Evolutionary conservation across 2,113 vertebrate genomes (phyloP), one percentile per base, ranked within the genome.

Genomic region (Carassius carassius): DNA sequence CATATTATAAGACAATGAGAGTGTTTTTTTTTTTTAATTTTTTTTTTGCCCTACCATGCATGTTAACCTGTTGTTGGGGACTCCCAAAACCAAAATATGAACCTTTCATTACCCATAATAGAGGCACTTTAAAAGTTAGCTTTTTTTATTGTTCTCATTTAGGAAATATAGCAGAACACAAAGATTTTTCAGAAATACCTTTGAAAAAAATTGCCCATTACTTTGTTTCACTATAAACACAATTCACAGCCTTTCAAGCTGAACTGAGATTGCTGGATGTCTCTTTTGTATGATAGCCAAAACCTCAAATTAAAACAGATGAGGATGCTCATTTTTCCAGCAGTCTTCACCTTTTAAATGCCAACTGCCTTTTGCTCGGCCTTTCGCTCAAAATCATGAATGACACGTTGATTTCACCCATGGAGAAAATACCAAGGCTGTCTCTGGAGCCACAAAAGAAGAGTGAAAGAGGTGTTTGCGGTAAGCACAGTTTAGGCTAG

Each of bases 401-500:
- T 92, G 91, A 92, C 89, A 84, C 90, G 91, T 92, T 92, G 92
- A 92, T 93, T 91, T 92, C 91, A 87, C 88, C 92, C 81, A 90
- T 91, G 90, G 90, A 93, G 90, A 93, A 90, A 93, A 90, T 89
- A 89, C 91, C 90, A 91, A 91, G 91, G 90, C 81, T 89, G 90
- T 90, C 92, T 88, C 86, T 89, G 92, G 92, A 89, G 91, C 93
- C 86, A 91, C 89, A 91, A 86, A 65, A 92, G 93, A 94, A 93
- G 93, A 92, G 92, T 90, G 92, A 94, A 93, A 94, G 93, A 90
- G 92, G 91, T 94, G 92, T 93, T 94, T 90, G 91, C 91, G 93
- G 93, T 94, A 94, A 94, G 94, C 93, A 93, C 92, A 93, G 92
- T 94, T 92, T 92, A 94, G 93, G 93, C 89, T 92, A 91, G 92